Conservation (phyloP, 2,888 invertebrate species). For the Lamellibrachia columna region DNA sequence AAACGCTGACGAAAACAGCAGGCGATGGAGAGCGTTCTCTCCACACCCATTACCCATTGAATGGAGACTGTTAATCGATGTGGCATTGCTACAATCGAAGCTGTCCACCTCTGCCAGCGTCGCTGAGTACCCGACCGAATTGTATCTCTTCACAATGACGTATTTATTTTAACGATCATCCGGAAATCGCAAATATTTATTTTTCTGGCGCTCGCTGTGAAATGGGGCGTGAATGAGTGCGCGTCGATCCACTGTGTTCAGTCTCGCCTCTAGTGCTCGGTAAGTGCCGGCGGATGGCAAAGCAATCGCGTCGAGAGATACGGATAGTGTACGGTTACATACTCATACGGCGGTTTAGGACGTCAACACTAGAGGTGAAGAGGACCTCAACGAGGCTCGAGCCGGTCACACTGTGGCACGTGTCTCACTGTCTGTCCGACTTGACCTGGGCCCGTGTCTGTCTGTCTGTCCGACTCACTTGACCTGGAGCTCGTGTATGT, state of each 20-base stretch:
- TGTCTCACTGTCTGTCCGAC: slow-evolving; percentile 21
- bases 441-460: neutral
- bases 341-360: neutral
- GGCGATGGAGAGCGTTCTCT: neutral
- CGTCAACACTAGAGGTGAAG: neutral
- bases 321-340: slow-evolving; percentile 11
- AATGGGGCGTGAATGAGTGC: slow-evolving; percentile 6
- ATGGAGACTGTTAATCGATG: neutral
- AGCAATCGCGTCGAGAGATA: slow-evolving; percentile 10
- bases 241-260: neutral
- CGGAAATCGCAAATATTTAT: slow-evolving; percentile 16
- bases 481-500: neutral
- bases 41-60: neutral
- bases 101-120: neutral
- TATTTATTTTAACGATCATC: slow-evolving; percentile 9
- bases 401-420: neutral
- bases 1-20: neutral
- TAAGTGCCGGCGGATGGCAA: slow-evolving; percentile 16
- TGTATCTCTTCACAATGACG: slow-evolving; percentile 1
- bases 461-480: neutral
- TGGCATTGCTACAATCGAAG: neutral
- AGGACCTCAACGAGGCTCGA: neutral
- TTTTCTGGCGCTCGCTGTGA: neutral
- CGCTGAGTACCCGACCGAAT: neutral
- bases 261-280: neutral